A percentile compares a stretch with the other conserved stretches of the same genome.
These are phyloP conservation scores for Poecilia picta DNA, from an alignment of 2,797 vertebrate species.

Conservation along the genomic window DNA sequence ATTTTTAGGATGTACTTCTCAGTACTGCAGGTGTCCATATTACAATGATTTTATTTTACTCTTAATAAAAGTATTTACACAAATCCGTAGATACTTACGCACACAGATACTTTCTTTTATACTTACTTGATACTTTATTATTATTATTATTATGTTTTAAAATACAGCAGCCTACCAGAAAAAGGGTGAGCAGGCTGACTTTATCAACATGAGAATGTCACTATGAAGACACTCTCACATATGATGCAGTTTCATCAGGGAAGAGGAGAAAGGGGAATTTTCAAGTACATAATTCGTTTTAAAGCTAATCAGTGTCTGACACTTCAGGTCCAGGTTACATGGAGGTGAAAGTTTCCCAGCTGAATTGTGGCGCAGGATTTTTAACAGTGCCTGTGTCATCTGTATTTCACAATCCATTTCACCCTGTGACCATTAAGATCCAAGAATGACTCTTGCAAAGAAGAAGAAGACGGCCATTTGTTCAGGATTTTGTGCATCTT, in stretches of 20 bases:
- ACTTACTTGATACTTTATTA: too few relatives aligned
- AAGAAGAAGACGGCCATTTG: conserved; percentile 38
- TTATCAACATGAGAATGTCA: conserved; percentile 41
- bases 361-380: conserved; percentile 52
- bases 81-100: too few relatives aligned
- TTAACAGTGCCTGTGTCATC: conserved; percentile 51
- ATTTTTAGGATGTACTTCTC: too few relatives aligned
- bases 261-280: conserved; percentile 7
- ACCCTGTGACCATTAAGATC: conserved; percentile 53
- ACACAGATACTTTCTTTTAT: too few relatives aligned
- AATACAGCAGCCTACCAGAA: neutral
- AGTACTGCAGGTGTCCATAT: too few relatives aligned
- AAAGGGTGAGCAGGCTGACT: neutral
- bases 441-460: conserved; percentile 47
- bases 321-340: conserved; percentile 53
- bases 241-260: conserved; percentile 36
- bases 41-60: too few relatives aligned
- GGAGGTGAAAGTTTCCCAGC: conserved; percentile 60
- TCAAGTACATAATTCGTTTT: conserved; percentile 38
- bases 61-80: too few relatives aligned
- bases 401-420: conserved; percentile 64
- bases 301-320: conserved; percentile 54
- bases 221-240: conserved; percentile 47
- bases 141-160: too few relatives aligned
- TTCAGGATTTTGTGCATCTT: conserved; percentile 43